Evolutionary conservation across 2,797 vertebrate genomes (phyloP), one percentile per base, ranked within the genome.

Genomic region (Pseudomugil tenellus): DNA sequence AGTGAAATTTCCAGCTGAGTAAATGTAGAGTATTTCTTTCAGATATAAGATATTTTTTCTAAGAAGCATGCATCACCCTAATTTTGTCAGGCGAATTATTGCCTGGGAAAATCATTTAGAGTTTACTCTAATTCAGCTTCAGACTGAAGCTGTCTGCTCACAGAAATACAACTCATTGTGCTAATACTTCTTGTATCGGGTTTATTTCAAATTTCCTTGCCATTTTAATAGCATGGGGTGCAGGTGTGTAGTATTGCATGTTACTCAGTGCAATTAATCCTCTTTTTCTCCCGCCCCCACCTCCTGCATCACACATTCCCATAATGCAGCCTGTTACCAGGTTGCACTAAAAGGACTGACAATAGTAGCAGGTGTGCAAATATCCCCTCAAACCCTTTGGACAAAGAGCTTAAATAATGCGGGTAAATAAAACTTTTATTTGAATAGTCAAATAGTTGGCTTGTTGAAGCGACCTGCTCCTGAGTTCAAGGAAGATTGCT

Each of bases 341-440:
- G 90, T 90, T 87, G 80, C 86, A 80, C 84, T 91, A 83, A 84
- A 81, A 79, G 84, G 74, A 79, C 77, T 72, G 89, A 93, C 92
- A 92, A 94, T 92, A 90, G 92, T 74, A 92, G 94, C 93, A 94
- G 93, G 93, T 94, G 92, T 94, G 92, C 92, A 94, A 94, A 95
- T 92, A 94, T 86, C 70, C 87, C 87, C 84, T 89, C 79, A 73
- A 80, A 89, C 87, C 83, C 58, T 56, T 65, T 84, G 86, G 84
- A 90, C 90, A 91, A 91, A 91, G 89, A 89, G 81, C 85, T 84
- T 84, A 89, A 92, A 93, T 91, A 92, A 81, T 78, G 81, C 58
- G 68, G 70, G 88, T 87, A 90, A 93, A 93, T 92, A 92, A 77
- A 87, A 86, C 75, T 81, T 81, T 81, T 68, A 86, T 92, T 91